These are phyloP conservation scores for Phylloscopus trochilus DNA, from an alignment of 2,113 vertebrate species.

Conservation along the genomic window DNA sequence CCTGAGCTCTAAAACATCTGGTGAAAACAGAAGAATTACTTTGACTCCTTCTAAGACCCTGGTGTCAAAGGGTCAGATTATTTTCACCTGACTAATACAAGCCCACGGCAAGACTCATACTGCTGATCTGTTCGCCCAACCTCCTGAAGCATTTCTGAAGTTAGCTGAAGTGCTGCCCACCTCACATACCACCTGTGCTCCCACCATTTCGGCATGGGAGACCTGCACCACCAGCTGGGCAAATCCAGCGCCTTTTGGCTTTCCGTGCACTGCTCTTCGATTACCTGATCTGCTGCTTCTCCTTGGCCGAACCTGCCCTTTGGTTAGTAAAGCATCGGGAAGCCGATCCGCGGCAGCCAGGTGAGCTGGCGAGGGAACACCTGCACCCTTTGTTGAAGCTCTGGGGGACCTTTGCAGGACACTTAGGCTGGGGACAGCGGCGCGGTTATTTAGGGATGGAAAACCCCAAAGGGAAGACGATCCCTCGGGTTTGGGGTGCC, in stretches of 20 bases:
- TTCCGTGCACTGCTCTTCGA: background rate
- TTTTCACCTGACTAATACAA: background rate
- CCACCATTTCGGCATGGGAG: background rate
- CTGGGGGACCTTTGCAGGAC: background rate
- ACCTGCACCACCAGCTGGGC: background rate
- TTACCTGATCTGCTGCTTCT: background rate
- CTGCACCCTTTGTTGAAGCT: background rate
- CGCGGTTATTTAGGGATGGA: rapidly evolving
- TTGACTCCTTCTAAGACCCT: background rate
- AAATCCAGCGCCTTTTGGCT: background rate
- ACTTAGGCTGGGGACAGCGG: rapidly evolving
- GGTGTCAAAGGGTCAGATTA: background rate
- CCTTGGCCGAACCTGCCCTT: background rate
- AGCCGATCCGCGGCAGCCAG: background rate
- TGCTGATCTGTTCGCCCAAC: background rate
- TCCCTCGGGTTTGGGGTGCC: background rate
- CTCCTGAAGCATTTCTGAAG: background rate
- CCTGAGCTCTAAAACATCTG: background rate
- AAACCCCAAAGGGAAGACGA: background rate
- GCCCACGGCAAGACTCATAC: background rate
- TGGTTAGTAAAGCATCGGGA: rapidly evolving
- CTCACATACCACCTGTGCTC: background rate
- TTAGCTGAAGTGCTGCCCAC: background rate
- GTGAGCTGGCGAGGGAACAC: background rate
- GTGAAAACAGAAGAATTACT: background rate